Conservation (phyloP, 2,797 vertebrate genomes). For the Gymnoscopelus microlampas region DNA sequence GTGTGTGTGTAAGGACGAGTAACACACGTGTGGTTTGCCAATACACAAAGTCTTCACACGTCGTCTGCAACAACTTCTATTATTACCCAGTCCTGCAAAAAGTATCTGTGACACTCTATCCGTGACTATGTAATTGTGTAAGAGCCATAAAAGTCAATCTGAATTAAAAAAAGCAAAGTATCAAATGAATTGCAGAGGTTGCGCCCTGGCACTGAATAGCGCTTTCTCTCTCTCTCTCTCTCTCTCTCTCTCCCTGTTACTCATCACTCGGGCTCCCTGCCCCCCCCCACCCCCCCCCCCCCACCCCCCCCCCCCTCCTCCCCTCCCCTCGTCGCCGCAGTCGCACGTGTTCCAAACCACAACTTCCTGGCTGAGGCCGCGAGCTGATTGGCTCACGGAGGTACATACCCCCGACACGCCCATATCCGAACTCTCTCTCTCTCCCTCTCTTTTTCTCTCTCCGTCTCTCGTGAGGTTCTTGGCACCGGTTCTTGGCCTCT, state of each 20-base stretch:
- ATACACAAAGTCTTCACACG: neutral
- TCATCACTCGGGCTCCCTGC: slow-evolving; percentile 7
- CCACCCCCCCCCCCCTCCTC: slow-evolving; percentile 28
- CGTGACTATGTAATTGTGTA: neutral
- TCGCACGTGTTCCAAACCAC: slow-evolving; percentile 62
- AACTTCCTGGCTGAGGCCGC: slow-evolving; percentile 54
- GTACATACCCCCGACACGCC: slow-evolving; percentile 70
- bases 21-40: too few species aligned
- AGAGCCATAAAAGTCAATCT: neutral
- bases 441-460: too few species aligned
- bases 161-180: neutral
- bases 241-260: slow-evolving; percentile 6
- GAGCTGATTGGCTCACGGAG: slow-evolving; percentile 52
- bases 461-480: slow-evolving; percentile 38
- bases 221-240: neutral
- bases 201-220: slow-evolving; percentile 6
- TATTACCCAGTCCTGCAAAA: neutral
- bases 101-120: neutral
- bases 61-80: neutral
- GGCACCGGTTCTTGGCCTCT: slow-evolving; percentile 48
- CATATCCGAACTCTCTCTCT: slow-evolving; percentile 39
- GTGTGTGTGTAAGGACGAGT: neutral
- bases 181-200: slow-evolving; percentile 26
- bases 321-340: slow-evolving; percentile 38
- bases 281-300: slow-evolving; percentile 27